Percentiles rank a stretch among this genome's conserved stretches.
phyloP scores from a whole-genome alignment of 2,113 vertebrate species.

The Oreamnos americanus region DNA sequence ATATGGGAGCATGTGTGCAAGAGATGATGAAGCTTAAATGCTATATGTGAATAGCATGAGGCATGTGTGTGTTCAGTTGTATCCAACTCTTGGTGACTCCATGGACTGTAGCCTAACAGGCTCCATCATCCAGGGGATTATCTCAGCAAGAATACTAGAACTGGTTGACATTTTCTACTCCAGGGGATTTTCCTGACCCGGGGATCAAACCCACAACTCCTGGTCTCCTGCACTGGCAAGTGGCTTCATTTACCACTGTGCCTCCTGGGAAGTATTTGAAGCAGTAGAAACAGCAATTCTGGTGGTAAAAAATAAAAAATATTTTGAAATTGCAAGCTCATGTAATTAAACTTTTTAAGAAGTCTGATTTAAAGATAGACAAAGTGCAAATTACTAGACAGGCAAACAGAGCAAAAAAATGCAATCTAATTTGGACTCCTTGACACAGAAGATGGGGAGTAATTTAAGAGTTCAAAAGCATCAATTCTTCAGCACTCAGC shows the following conservation, averaged over 20 bases:
- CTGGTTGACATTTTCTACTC: background rate
- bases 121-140: background rate
- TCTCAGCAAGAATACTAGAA: background rate
- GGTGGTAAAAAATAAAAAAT: background rate
- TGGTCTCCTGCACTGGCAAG: background rate
- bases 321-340: background rate
- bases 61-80: background rate
- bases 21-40: background rate
- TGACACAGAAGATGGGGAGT: background rate
- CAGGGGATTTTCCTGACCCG: background rate
- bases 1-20: background rate
- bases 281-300: background rate
- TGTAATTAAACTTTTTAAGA: background rate
- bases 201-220: background rate
- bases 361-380: background rate
- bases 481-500: fast-evolving
- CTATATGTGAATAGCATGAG: background rate
- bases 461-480: background rate
- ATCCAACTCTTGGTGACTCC: background rate
- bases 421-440: background rate
- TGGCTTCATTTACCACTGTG: background rate
- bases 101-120: background rate
- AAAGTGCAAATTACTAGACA: background rate
- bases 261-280: background rate
- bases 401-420: background rate